phyloP scores from a whole-genome alignment of 2,113 vertebrate species.

The Oryzias javanicus region DNA sequence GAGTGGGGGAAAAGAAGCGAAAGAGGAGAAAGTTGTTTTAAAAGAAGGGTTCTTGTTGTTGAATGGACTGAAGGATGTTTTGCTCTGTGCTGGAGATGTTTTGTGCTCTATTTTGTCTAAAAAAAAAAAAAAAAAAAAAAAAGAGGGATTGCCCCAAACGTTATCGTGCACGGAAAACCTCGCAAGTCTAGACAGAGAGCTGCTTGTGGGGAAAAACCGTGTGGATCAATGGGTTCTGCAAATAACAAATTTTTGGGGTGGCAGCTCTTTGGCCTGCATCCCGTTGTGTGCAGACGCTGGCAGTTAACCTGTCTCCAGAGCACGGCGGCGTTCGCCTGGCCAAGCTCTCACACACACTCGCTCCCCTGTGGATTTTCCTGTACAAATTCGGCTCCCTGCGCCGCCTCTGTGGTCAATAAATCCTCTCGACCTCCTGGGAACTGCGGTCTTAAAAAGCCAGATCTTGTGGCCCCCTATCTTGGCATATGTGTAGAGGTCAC shows the following conservation, averaged over 20 bases:
- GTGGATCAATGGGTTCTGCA: conserved; percentile 63
- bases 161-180: too few species aligned
- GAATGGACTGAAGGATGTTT: too few species aligned
- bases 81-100: too few species aligned
- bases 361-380: conserved; percentile 38
- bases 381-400: conserved; percentile 42
- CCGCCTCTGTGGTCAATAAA: conserved; percentile 60
- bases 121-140: too few species aligned
- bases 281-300: conserved; percentile 55
- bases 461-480: conserved; percentile 1
- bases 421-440: conserved; percentile 47
- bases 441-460: conserved; percentile 45
- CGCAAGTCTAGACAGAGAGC: conserved; percentile 37
- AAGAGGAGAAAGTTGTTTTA: not conserved
- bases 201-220: conserved; percentile 9
- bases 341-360: conserved; percentile 1
- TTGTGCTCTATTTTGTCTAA: too few species aligned
- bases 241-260: conserved; percentile 72
- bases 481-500: conserved; percentile 29
- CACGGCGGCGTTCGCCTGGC: conserved; percentile 31
- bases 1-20: conserved; percentile 58
- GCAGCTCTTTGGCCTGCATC: conserved; percentile 54
- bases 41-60: too few species aligned
- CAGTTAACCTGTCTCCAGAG: conserved; percentile 72
- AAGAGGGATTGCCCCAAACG: too few species aligned